These are phyloP conservation scores for Epinotia nisella DNA, from an alignment of 2,888 invertebrate genomes.

Conservation along the genomic window DNA sequence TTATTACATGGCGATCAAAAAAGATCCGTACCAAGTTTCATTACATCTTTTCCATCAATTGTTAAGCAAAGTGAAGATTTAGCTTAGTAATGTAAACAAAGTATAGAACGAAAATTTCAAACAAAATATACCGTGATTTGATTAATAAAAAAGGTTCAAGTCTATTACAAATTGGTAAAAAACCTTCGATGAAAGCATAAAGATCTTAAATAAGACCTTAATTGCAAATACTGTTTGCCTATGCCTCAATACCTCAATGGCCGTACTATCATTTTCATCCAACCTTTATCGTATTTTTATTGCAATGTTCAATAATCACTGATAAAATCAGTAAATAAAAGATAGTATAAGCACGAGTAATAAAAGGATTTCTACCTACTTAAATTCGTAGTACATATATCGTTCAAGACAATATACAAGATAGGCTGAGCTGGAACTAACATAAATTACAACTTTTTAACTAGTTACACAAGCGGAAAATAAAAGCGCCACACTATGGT, in stretches of 20 bases:
- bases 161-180: too few relatives aligned
- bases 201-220: background rate
- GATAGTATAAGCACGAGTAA: background rate
- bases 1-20: background rate
- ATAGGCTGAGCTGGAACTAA: background rate
- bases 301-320: background rate
- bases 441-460: too few relatives aligned
- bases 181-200: too few relatives aligned
- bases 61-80: too few relatives aligned
- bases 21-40: too few relatives aligned
- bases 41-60: too few relatives aligned
- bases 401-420: background rate
- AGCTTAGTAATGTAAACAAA: background rate
- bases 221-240: background rate
- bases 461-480: too few relatives aligned
- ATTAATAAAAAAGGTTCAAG: too few relatives aligned
- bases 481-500: too few relatives aligned
- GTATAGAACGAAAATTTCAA: too few relatives aligned
- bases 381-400: background rate
- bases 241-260: background rate
- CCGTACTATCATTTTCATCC: background rate
- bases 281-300: slow-evolving; percentile 1
- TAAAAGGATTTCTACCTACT: background rate
- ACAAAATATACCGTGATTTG: too few relatives aligned
- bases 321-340: slow-evolving; percentile 2